Evolutionary conservation across 2,113 vertebrate species (phyloP).

Genomic region (Thamnaconus septentrionalis): DNA sequence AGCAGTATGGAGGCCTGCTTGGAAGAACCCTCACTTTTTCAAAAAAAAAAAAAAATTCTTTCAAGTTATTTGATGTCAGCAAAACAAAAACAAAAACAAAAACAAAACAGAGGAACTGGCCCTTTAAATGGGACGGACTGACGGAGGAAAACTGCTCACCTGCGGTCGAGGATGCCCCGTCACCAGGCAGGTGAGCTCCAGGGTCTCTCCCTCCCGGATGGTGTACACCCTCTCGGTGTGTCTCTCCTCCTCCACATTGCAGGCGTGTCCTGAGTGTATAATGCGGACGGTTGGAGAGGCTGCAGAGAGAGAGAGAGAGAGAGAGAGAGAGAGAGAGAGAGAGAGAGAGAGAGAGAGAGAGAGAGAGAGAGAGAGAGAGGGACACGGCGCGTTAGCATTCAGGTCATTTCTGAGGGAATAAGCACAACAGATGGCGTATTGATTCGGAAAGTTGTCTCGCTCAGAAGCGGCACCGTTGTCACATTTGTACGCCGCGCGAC

Average conservation of each 20-base stretch:
- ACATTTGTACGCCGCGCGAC: constrained; percentile 8
- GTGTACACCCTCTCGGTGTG: constrained; percentile 97
- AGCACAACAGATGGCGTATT: constrained; percentile 37
- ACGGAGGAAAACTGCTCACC: constrained; percentile 68
- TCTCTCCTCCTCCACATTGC: constrained; percentile 95
- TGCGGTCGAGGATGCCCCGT: constrained; percentile 95
- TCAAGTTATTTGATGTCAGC: too few relatives aligned
- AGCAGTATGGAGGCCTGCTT: neutral
- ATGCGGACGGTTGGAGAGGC: constrained; percentile 94
- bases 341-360: neutral
- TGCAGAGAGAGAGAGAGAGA: constrained; percentile 56
- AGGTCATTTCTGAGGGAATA: constrained; percentile 20
- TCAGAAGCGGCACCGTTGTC: constrained; percentile 18
- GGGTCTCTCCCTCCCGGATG: constrained; percentile 93
- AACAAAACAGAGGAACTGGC: too few relatives aligned
- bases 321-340: constrained; percentile 1
- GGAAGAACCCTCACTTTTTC: too few relatives aligned
- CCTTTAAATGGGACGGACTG: neutral
- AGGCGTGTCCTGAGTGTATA: constrained; percentile 94
- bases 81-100: too few relatives aligned
- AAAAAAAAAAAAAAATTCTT: too few relatives aligned
- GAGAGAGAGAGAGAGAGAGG: constrained; percentile 14
- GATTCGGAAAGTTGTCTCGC: constrained; percentile 37
- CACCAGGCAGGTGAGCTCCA: constrained; percentile 93
- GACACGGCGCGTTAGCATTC: constrained; percentile 28